Conservation (phyloP, 2,113 vertebrate species). For the Phalacrocorax carbo region DNA sequence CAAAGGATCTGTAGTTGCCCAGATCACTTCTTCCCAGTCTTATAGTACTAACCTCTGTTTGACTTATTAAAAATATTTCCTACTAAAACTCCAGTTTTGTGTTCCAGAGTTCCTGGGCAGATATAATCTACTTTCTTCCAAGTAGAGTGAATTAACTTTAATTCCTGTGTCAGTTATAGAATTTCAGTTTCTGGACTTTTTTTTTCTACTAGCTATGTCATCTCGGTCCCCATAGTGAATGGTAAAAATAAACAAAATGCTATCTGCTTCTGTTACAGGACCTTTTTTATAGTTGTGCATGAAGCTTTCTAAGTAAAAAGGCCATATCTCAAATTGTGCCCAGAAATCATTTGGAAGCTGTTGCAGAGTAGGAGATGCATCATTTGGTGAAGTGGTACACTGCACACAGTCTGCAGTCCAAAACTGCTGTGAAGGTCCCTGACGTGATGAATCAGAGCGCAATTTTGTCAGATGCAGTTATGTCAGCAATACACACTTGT, state of each 20-base stretch:
- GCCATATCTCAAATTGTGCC: neutral
- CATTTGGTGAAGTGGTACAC: accelerated
- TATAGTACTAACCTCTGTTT: neutral
- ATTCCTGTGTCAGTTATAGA: neutral
- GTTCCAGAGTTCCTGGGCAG: neutral
- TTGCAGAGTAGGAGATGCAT: neutral
- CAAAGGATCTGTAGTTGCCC: neutral
- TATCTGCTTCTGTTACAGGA: neutral
- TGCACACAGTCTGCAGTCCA: neutral
- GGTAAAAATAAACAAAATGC: neutral
- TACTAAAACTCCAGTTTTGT: neutral
- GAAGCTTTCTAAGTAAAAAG: neutral
- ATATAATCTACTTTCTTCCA: neutral
- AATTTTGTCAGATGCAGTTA: neutral
- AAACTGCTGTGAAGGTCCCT: neutral
- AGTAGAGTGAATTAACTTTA: neutral
- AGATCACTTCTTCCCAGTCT: neutral
- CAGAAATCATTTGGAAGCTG: neutral
- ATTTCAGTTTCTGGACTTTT: neutral
- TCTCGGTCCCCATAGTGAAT: neutral
- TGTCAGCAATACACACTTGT: neutral
- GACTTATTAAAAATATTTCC: neutral
- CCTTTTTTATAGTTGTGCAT: neutral
- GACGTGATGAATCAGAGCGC: neutral
- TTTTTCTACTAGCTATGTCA: neutral